phyloP scores from a whole-genome alignment of 92 coral and sea anemone genomes.

The Epizoanthus scotinus region DNA sequence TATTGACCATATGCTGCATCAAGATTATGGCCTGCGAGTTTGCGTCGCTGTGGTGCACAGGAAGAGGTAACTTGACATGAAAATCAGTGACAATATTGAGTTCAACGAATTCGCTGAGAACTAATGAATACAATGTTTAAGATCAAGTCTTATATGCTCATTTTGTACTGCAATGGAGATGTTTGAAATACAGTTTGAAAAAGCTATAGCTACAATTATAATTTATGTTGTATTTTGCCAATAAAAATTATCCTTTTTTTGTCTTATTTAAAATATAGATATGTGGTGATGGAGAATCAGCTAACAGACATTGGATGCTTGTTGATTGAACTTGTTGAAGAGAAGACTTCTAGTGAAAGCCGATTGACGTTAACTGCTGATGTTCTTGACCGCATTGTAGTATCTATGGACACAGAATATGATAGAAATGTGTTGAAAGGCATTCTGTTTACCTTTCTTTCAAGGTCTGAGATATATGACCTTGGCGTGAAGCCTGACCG shows the following conservation, averaged over 20 bases:
- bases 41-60: slow-evolving; percentile 54
- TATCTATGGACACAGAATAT: slow-evolving; percentile 70
- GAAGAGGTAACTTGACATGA: too few species aligned
- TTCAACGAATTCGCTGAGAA: too few species aligned
- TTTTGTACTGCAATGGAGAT: too few species aligned
- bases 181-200: too few species aligned
- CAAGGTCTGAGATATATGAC: slow-evolving; percentile 26
- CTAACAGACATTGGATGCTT: slow-evolving; percentile 51
- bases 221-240: too few species aligned
- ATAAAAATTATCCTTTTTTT: too few species aligned
- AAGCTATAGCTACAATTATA: too few species aligned
- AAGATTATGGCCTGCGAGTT: slow-evolving; percentile 62
- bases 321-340: slow-evolving; percentile 33
- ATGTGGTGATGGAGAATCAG: slow-evolving; percentile 56
- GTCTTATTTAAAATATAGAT: slow-evolving; percentile 23
- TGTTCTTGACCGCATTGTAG: slow-evolving; percentile 16
- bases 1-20: slow-evolving; percentile 44
- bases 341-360: neutral
- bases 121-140: too few species aligned
- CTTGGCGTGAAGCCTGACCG: slow-evolving; percentile 40
- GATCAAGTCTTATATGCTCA: too few species aligned
- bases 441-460: slow-evolving; percentile 43
- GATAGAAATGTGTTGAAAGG: slow-evolving; percentile 53
- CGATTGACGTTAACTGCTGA: slow-evolving; percentile 26
- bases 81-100: too few species aligned